Evolutionary conservation across 2,113 vertebrate genomes (phyloP).

Genomic region (Sarotherodon lohbergeri): DNA sequence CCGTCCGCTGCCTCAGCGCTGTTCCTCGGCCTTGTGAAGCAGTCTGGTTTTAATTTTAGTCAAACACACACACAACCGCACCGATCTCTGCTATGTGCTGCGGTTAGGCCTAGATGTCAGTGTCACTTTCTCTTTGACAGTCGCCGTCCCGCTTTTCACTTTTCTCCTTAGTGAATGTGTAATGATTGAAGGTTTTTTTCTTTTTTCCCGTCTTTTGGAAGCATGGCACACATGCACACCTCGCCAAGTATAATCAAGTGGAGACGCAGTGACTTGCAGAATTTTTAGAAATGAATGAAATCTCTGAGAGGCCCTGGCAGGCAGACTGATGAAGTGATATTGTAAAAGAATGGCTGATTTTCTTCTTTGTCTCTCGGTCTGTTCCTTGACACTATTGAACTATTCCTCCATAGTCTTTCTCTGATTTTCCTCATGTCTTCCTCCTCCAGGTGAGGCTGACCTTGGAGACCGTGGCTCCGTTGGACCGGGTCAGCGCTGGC

Average conservation of each 20-base stretch:
- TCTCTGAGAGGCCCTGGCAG: neutral
- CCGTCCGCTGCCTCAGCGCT: constrained; percentile 2
- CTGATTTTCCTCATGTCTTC: neutral
- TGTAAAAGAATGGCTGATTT: neutral
- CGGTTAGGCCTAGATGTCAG: neutral
- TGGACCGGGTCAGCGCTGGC: constrained; percentile 1
- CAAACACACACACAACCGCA: neutral
- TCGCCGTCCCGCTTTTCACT: neutral
- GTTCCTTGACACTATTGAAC: neutral
- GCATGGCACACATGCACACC: neutral
- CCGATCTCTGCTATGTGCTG: constrained; percentile 16
- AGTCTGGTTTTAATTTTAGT: constrained; percentile 45
- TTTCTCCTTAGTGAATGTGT: neutral
- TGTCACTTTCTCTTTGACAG: constrained; percentile 26
- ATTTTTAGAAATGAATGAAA: neutral
- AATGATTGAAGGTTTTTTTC: neutral
- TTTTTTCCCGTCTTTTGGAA: neutral
- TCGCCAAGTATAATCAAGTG: neutral
- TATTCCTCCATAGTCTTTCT: neutral
- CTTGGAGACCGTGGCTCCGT: constrained; percentile 76
- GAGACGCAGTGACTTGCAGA: neutral
- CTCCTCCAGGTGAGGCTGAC: constrained; percentile 86
- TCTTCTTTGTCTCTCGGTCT: neutral
- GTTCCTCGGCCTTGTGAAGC: neutral
- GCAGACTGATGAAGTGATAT: neutral